Base-by-base conservation (phyloP, 1,140 invertebrate genomes). In the Reticulitermes speratus region DNA sequence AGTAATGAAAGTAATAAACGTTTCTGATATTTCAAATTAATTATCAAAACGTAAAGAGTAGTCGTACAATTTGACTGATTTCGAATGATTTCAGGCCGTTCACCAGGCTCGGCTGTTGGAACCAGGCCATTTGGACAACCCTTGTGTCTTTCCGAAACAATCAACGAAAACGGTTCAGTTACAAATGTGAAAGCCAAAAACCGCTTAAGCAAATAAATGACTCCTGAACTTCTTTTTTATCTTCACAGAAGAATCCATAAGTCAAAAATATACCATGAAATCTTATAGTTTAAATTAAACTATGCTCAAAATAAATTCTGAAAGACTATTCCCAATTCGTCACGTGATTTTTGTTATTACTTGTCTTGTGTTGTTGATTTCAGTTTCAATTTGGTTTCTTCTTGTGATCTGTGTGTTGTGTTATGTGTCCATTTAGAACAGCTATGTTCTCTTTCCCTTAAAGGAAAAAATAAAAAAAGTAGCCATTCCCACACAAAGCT, bases 61-160 rank as follows among this genome's bases (percentile, higher is more conserved):
- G 14, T 16, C 14, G 14, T 75, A 5, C 65, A 30, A 25, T 30
- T 30, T 75, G 3, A 75, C 12, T 9, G 25, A 75, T 75, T 75
- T 75, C 65, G 65, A n/a, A 75, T 75, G 23, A 30, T 86, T 86
- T 55, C 86, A 86, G 86, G 83, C 82, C 45, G 83, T 44, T 69
- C 82, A 14, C 86, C 86, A 25, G 86, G 86, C 25, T 75, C 75
- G 32, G 86, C 48, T 30, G 44, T 94, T 84, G 94, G 93, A 87
- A 94, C 93, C 87, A 93, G 95, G 90, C 94, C 95, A 65, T 96
- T 96, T 90, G 95, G 95, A 89, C 95, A 96, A 89, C 95, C 95
- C 55, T 90, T 96, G 89, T 93, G 94, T 91, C 92, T 96, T 89
- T 90, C 90, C 88, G 87, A 88, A 82, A 87, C 81, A 38, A 89